A percentile compares a stretch with the other conserved stretches of the same genome.
Evolutionary conservation across 2,797 vertebrate genomes (phyloP).

Genomic region (Fundulus diaphanus): DNA sequence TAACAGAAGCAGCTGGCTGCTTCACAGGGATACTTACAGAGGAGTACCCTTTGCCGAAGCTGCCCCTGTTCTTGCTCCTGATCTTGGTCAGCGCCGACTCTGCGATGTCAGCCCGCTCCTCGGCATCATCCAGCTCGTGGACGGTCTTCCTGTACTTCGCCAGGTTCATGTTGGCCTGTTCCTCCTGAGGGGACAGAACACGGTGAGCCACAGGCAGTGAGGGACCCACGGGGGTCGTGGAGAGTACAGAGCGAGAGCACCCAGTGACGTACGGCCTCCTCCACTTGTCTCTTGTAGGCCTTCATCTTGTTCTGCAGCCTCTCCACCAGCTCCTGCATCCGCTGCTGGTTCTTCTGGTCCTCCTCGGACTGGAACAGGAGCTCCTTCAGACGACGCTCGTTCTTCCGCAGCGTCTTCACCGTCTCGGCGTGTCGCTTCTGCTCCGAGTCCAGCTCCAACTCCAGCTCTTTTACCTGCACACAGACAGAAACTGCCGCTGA

Average conservation of each 20-base stretch:
- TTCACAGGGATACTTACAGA: constrained; percentile 72
- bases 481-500: neutral
- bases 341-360: constrained; percentile 86
- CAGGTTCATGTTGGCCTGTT: constrained; percentile 85
- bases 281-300: constrained; percentile 88
- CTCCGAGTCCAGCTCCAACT: constrained; percentile 83
- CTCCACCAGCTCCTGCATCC: constrained; percentile 87
- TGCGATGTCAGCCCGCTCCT: constrained; percentile 84
- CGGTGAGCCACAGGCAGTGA: neutral
- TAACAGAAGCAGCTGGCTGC: neutral
- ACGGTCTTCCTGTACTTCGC: constrained; percentile 86
- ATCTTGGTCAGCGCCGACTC: constrained; percentile 85
- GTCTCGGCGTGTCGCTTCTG: constrained; percentile 83
- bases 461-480: constrained; percentile 83
- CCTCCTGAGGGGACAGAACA: constrained; percentile 71
- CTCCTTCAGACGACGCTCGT: constrained; percentile 85
- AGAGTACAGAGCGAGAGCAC: neutral
- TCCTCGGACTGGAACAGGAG: constrained; percentile 86
- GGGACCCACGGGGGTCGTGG: no score
- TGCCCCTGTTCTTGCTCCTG: constrained; percentile 83
- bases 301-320: constrained; percentile 87
- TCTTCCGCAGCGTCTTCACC: constrained; percentile 85
- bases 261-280: constrained; percentile 78
- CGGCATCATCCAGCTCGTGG: constrained; percentile 84
- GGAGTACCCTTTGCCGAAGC: constrained; percentile 85